Evolutionary conservation across 2,113 vertebrate genomes (phyloP).

Genomic region (Phoenicopterus ruber): DNA sequence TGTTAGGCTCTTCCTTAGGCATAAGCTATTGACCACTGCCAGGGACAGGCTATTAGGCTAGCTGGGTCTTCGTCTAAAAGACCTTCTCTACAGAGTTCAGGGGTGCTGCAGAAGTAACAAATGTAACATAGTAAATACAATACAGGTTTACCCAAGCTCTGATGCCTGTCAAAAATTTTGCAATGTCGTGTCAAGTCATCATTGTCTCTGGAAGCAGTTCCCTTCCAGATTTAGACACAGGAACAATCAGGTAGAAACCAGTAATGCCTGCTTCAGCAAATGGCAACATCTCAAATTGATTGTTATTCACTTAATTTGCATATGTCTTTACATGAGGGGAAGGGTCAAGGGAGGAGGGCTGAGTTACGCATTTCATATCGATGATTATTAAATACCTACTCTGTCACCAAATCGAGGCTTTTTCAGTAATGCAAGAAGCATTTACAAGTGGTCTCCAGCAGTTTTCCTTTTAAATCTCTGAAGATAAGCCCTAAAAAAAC

Average conservation of each 20-base stretch:
- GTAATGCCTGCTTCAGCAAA: slow-evolving; percentile 47
- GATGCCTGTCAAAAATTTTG: neutral
- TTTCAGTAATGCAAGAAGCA: neutral
- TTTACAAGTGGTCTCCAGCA: neutral
- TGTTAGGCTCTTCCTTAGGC: neutral
- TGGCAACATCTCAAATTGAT: neutral
- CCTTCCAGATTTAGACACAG: neutral
- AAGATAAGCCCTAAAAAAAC: neutral
- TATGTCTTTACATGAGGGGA: slow-evolving; percentile 31
- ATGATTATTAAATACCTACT: slow-evolving; percentile 22
- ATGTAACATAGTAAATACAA: neutral
- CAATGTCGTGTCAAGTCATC: neutral
- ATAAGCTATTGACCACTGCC: neutral
- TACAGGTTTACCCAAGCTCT: neutral
- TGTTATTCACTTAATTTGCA: slow-evolving; percentile 37
- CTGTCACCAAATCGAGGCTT: neutral
- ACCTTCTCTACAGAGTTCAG: neutral
- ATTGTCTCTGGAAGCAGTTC: neutral
- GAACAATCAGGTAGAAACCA: neutral
- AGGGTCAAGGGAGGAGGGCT: slow-evolving; percentile 3
- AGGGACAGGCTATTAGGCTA: neutral
- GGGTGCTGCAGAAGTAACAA: neutral
- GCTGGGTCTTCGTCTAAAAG: neutral
- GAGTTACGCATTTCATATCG: neutral
- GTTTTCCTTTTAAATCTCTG: neutral